phyloP scores from a whole-genome alignment of 2,888 invertebrate genomes.

The Tetragonula carbonaria region DNA sequence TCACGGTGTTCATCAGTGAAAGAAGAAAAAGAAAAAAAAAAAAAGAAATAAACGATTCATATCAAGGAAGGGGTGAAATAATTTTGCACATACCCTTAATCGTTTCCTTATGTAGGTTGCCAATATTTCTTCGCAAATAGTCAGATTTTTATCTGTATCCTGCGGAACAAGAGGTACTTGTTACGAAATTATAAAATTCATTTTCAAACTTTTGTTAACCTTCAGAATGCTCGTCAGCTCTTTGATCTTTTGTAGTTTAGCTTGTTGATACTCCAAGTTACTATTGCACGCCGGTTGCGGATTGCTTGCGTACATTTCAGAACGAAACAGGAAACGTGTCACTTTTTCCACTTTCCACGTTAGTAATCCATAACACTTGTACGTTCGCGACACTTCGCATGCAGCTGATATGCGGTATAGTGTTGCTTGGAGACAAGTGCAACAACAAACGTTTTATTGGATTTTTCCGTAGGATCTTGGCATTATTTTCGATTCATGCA shows the following conservation, averaged over 20 bases:
- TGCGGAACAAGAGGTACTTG: constrained; percentile 43
- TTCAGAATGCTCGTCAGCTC: constrained; percentile 72
- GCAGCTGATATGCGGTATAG: constrained; percentile 36
- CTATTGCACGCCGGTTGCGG: constrained; percentile 33
- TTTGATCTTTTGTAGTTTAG: constrained; percentile 70
- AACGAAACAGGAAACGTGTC: constrained; percentile 1
- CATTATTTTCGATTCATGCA: neutral
- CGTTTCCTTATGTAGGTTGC: constrained; percentile 72
- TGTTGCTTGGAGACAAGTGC: constrained; percentile 62
- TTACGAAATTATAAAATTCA: neutral
- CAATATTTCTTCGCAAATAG: constrained; percentile 77
- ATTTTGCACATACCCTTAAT: constrained; percentile 71
- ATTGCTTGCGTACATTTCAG: constrained; percentile 57
- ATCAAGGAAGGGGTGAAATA: neutral
- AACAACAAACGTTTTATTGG: constrained; percentile 58
- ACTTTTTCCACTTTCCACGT: constrained; percentile 21
- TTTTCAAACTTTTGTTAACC: constrained; percentile 52
- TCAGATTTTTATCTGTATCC: constrained; percentile 78
- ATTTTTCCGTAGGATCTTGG: neutral
- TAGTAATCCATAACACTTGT: constrained; percentile 58
- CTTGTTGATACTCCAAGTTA: constrained; percentile 57
- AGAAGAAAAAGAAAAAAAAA: neutral
- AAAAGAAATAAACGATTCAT: constrained; percentile 24
- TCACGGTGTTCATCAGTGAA: neutral
- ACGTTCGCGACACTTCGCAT: constrained; percentile 17